Evolutionary conservation across 2,888 invertebrate genomes (phyloP).

Genomic region (Dryocosmus kuriphilus): DNA sequence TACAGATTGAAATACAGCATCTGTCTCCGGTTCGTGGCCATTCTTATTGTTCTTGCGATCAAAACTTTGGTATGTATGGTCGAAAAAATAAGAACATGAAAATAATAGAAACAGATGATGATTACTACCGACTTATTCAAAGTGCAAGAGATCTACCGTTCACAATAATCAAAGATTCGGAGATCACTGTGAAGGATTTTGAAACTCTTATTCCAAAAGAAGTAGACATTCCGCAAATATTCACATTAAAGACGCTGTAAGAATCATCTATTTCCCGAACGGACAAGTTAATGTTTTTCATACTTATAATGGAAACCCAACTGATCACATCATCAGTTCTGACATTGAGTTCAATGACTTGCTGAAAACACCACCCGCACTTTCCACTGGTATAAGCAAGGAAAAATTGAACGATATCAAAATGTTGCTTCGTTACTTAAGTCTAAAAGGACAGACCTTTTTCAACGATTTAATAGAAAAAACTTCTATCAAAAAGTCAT

Average conservation of each 20-base stretch:
- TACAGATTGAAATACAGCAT: constrained; percentile 48
- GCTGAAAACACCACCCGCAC: neutral
- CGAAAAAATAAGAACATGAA: constrained; percentile 46
- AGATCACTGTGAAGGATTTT: constrained; percentile 45
- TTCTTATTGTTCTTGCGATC: constrained; percentile 54
- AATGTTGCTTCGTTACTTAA: no score
- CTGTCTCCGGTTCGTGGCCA: constrained; percentile 55
- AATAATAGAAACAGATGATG: constrained; percentile 48
- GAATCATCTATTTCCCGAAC: constrained; percentile 32
- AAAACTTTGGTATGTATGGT: constrained; percentile 54
- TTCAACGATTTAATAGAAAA: neutral
- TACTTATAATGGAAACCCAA: neutral
- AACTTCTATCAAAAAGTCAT: neutral
- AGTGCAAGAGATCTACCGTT: constrained; percentile 49
- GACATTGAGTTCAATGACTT: neutral
- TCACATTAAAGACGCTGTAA: neutral
- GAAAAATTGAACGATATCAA: no score
- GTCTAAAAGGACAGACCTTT: no score
- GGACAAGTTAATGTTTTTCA: neutral
- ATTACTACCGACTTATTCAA: constrained; percentile 48
- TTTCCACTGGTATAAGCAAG: no score
- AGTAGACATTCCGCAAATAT: constrained; percentile 17
- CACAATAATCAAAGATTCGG: constrained; percentile 45
- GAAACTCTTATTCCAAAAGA: constrained; percentile 38
- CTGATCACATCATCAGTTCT: neutral